Evolutionary conservation across 30 jellyfish, hydroid and myxozoan genomes (phyloP).

Genomic region (Aurelia sp.): DNA sequence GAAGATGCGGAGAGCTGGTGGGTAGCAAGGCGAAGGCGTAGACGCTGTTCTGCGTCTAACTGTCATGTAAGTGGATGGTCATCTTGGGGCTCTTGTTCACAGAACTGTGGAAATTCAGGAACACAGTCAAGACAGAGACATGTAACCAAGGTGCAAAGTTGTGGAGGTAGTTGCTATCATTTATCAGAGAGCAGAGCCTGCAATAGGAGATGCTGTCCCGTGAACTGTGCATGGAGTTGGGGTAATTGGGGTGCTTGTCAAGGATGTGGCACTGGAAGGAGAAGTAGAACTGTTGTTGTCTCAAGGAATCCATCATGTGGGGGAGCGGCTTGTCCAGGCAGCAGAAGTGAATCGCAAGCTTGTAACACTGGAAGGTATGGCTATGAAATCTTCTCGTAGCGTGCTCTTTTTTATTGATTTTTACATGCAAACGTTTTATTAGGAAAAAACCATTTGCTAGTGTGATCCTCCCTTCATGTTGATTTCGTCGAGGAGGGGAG

Average conservation of each 20-base stretch:
- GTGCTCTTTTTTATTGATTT: no score
- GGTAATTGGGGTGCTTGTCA: constrained; percentile 82
- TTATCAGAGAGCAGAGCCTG: constrained; percentile 56
- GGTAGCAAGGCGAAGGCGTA: constrained; percentile 34
- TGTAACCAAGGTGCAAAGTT: constrained; percentile 45
- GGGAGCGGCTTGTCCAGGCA: constrained; percentile 56
- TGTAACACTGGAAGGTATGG: constrained; percentile 79
- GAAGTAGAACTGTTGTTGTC: constrained; percentile 53
- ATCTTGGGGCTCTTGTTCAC: constrained; percentile 42
- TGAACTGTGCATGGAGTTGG: constrained; percentile 72
- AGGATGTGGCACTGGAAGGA: constrained; percentile 82
- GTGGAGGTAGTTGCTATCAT: constrained; percentile 70
- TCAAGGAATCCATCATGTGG: constrained; percentile 67
- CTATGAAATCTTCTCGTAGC: neutral
- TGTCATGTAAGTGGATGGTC: constrained; percentile 61
- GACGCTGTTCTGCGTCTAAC: constrained; percentile 54
- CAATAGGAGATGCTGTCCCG: constrained; percentile 86
- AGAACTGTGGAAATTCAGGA: constrained; percentile 60
- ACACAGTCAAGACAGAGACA: constrained; percentile 36
- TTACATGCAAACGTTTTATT: no score
- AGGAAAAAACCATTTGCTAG: no score
- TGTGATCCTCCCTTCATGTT: no score
- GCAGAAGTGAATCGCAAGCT: constrained; percentile 5
- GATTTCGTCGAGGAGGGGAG: no score
- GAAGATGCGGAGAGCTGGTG: constrained; percentile 36